These are phyloP conservation scores for Ctenochaetus hawaiiensis DNA, from an alignment of 2,797 vertebrate genomes.

Conservation along the genomic window DNA sequence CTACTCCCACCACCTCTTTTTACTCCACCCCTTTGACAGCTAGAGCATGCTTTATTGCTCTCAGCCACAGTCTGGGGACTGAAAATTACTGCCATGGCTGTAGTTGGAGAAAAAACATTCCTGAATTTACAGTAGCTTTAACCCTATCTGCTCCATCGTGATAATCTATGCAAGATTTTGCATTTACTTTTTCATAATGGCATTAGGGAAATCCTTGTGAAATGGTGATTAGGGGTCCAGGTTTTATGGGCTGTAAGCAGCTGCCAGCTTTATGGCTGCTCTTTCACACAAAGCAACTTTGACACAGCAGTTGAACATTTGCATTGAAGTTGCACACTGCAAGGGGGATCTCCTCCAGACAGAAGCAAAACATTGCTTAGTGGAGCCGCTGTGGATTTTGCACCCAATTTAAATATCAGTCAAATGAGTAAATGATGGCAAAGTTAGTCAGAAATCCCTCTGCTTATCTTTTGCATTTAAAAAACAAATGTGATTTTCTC, in stretches of 20 bases:
- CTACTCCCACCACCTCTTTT: conserved; percentile 62
- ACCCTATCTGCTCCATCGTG: conserved; percentile 20
- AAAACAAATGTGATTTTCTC: background rate
- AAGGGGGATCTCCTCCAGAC: conserved; percentile 30
- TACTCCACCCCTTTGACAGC: conserved; percentile 81
- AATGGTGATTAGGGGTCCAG: conserved; percentile 67
- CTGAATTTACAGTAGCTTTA: conserved; percentile 60
- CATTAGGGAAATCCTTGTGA: conserved; percentile 67
- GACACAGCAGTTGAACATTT: conserved; percentile 82
- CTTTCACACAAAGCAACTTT: conserved; percentile 83
- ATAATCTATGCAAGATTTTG: conserved; percentile 35
- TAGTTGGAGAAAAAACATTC: conserved; percentile 56
- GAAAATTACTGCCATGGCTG: conserved; percentile 58
- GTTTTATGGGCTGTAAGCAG: conserved; percentile 88
- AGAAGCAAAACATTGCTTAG: conserved; percentile 27
- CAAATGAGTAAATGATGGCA: background rate
- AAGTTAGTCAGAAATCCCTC: background rate
- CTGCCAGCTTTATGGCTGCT: conserved; percentile 87
- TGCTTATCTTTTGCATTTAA: background rate
- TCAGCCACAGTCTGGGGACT: conserved; percentile 88
- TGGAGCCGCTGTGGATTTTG: conserved; percentile 10
- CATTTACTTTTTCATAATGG: conserved; percentile 46
- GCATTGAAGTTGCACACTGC: conserved; percentile 72
- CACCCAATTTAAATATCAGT: conserved; percentile 30
- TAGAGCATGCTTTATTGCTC: conserved; percentile 91